These are phyloP conservation scores for Paramuricea clavata DNA, from an alignment of 92 coral and sea anemone species.

Conservation along the genomic window DNA sequence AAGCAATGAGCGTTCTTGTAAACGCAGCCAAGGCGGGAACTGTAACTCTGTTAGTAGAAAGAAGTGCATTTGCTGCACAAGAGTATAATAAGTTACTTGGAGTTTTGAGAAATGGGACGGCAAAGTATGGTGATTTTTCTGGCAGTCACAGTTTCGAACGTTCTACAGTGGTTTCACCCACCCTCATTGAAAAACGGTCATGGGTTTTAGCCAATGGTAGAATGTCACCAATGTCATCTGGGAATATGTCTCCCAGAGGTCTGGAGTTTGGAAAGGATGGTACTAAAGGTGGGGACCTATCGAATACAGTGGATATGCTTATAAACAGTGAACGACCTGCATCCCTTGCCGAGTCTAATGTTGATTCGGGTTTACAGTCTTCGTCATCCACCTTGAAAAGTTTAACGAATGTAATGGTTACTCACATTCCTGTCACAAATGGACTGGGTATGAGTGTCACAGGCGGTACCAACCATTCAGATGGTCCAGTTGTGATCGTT, in stretches of 20 bases:
- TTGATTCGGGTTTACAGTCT: slow-evolving; percentile 94
- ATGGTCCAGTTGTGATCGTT: slow-evolving; percentile 89
- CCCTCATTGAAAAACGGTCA: slow-evolving; percentile 83
- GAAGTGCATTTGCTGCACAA: slow-evolving; percentile 79
- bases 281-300: not conserved
- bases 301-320: slow-evolving; percentile 42
- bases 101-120: slow-evolving; percentile 73
- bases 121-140: slow-evolving; percentile 75
- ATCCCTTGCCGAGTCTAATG: slow-evolving; percentile 84
- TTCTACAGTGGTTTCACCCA: slow-evolving; percentile 20
- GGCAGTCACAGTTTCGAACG: too few relatives aligned
- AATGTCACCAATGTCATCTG: slow-evolving; percentile 95
- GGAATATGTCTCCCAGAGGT: slow-evolving; percentile 37
- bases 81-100: slow-evolving; percentile 69
- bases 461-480: slow-evolving; percentile 94
- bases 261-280: not conserved
- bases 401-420: slow-evolving; percentile 86
- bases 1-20: slow-evolving; percentile 27
- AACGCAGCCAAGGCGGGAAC: slow-evolving; percentile 69
- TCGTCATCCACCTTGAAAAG: slow-evolving; percentile 91
- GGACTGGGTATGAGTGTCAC: slow-evolving; percentile 94
- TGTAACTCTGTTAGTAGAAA: slow-evolving; percentile 76
- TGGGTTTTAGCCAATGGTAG: slow-evolving; percentile 97
- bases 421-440: slow-evolving; percentile 71
- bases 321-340: slow-evolving; percentile 80